Evolutionary conservation across 2,888 invertebrate species (phyloP).

Genomic region (Synanthedon formicaeformis): DNA sequence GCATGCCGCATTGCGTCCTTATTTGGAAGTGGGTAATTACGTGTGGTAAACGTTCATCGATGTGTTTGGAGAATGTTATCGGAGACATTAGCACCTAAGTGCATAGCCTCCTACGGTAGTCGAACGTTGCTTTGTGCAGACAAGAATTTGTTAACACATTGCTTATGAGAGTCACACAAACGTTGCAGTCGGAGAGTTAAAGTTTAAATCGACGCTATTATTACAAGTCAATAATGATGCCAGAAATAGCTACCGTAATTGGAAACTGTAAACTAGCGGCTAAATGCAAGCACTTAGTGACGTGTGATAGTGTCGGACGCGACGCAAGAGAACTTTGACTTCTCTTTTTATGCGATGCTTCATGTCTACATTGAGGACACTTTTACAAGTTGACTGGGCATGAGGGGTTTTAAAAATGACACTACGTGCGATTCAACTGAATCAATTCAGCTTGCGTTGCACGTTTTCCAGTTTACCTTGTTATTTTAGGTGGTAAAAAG

Average conservation of each 20-base stretch:
- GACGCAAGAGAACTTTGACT: neutral
- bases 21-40: conserved; percentile 26
- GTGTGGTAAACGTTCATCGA: conserved; percentile 20
- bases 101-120: conserved; percentile 45
- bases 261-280: conserved; percentile 17
- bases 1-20: conserved; percentile 8
- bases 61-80: conserved; percentile 37
- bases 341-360: neutral
- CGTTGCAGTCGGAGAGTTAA: conserved; percentile 33
- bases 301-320: neutral
- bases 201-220: conserved; percentile 36
- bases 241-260: conserved; percentile 17
- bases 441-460: too few species aligned
- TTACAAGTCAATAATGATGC: conserved; percentile 44
- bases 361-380: neutral
- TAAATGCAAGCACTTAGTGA: neutral
- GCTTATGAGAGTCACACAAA: conserved; percentile 32
- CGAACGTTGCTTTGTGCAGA: conserved; percentile 24
- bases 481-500: too few species aligned
- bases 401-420: neutral
- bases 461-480: too few species aligned
- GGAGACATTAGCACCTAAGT: conserved; percentile 42
- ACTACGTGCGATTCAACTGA: neutral
- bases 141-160: conserved; percentile 15
- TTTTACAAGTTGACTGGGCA: neutral